Conservation (phyloP, 2,888 invertebrate species). For the Unio pictorum region DNA sequence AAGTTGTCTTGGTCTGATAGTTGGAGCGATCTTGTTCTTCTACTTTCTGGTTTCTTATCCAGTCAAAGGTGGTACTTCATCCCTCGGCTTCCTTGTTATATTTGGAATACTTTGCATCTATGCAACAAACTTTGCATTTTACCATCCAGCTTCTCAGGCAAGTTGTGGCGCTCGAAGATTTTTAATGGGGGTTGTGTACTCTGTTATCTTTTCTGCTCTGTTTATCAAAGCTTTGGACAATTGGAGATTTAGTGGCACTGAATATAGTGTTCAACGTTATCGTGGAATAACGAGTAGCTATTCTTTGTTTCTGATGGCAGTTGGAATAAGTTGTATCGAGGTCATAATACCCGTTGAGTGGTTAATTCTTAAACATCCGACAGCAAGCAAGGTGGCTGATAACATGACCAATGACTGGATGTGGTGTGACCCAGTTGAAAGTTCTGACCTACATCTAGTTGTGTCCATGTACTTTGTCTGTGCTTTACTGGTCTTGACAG, state of each 20-base stretch:
- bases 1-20: constrained; percentile 68
- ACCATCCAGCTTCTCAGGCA: constrained; percentile 67
- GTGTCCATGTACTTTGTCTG: constrained; percentile 71
- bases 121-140: constrained; percentile 72
- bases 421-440: constrained; percentile 60
- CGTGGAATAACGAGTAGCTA: constrained; percentile 62
- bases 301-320: constrained; percentile 66
- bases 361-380: constrained; percentile 70
- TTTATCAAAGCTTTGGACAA: constrained; percentile 72
- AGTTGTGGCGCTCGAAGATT: constrained; percentile 71
- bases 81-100: constrained; percentile 72
- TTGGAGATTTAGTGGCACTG: constrained; percentile 65
- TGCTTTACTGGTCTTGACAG: constrained; percentile 68
- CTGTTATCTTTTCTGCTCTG: constrained; percentile 71
- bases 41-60: constrained; percentile 70
- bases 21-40: constrained; percentile 66
- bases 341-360: constrained; percentile 71
- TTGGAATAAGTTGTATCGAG: constrained; percentile 67
- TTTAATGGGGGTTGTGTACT: constrained; percentile 71
- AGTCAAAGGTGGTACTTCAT: constrained; percentile 66
- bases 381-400: constrained; percentile 51
- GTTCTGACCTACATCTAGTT: constrained; percentile 69
- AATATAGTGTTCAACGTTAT: constrained; percentile 45
- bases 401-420: constrained; percentile 51
- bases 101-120: constrained; percentile 72